Evolutionary conservation across 2,888 invertebrate species (phyloP).

Genomic region (Crocallis elinguaria): DNA sequence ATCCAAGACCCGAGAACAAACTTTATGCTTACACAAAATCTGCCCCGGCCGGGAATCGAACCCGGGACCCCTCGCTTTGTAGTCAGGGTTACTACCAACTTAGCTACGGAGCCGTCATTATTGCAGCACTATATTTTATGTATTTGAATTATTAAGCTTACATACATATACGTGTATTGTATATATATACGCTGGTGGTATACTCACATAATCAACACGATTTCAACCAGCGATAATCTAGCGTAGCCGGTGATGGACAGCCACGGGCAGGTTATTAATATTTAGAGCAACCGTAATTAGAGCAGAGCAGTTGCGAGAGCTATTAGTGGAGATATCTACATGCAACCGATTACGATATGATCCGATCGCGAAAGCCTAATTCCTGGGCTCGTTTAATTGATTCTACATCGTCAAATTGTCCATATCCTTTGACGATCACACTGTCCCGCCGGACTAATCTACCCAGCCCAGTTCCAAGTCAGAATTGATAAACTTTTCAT

Average conservation of each 20-base stretch:
- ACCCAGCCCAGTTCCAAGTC: slow-evolving; percentile 34
- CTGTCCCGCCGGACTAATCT: slow-evolving; percentile 45
- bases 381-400: slow-evolving; percentile 46
- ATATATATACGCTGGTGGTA: background rate
- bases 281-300: slow-evolving; percentile 21
- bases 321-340: slow-evolving; percentile 12
- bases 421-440: slow-evolving; percentile 39
- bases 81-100: no score
- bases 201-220: background rate
- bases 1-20: no score
- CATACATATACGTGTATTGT: background rate
- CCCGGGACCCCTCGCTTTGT: no score
- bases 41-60: no score
- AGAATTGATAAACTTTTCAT: slow-evolving; percentile 46
- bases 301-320: slow-evolving; percentile 1
- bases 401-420: slow-evolving; percentile 48
- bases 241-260: slow-evolving; percentile 8
- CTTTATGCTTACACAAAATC: no score
- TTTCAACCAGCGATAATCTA: background rate
- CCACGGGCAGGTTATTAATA: slow-evolving; percentile 15
- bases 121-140: background rate
- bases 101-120: no score
- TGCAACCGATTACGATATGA: slow-evolving; percentile 32
- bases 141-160: background rate
- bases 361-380: slow-evolving; percentile 45